A percentile compares a stretch with the other conserved stretches of the same genome.
phyloP scores from a whole-genome alignment of 2,113 vertebrate species.

The Sinosuthora webbiana region DNA sequence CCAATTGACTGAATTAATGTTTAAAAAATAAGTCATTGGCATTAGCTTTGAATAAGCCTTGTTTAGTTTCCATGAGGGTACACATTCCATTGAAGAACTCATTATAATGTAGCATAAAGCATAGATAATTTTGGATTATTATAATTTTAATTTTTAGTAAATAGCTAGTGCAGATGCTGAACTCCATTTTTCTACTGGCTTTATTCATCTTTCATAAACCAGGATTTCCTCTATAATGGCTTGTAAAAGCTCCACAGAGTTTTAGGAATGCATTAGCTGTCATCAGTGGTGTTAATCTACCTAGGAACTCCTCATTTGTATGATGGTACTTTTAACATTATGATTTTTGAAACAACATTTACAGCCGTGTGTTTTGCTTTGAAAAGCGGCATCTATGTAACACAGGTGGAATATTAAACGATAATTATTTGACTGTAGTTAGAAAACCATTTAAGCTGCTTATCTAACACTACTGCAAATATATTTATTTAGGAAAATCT shows the following conservation, averaged over 20 bases:
- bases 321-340: neutral
- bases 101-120: conserved; percentile 65
- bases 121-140: conserved; percentile 74
- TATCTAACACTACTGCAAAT: neutral
- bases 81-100: conserved; percentile 74
- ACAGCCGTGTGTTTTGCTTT: neutral
- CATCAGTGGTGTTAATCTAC: conserved; percentile 40
- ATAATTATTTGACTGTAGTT: conserved; percentile 19
- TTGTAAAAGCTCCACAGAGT: conserved; percentile 62
- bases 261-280: conserved; percentile 59
- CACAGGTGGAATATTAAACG: conserved; percentile 11
- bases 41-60: conserved; percentile 69
- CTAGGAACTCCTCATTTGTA: conserved; percentile 14
- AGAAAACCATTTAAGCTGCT: conserved; percentile 26
- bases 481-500: neutral
- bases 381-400: neutral
- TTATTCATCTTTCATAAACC: conserved; percentile 75
- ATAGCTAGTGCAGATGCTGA: conserved; percentile 60
- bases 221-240: conserved; percentile 67
- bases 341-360: conserved; percentile 9
- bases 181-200: conserved; percentile 64
- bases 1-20: conserved; percentile 71
- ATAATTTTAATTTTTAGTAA: conserved; percentile 27
- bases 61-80: conserved; percentile 68
- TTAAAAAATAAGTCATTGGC: conserved; percentile 53